Conservation (phyloP, 2,888 invertebrate species). For the Bellardia bayeri region DNA sequence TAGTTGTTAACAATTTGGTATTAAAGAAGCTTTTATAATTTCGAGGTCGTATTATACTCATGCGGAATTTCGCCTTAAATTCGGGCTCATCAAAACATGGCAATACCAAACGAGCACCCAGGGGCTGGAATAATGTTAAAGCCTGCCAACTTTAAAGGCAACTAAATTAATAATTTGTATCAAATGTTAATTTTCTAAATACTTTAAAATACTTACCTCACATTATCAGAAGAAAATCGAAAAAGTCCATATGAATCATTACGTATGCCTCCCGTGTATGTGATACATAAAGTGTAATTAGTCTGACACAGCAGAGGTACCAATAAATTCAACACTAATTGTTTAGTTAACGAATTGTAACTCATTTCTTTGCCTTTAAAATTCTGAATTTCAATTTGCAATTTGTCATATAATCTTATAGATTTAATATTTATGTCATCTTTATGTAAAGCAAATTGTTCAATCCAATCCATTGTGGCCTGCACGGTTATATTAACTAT, state of each 20-base stretch:
- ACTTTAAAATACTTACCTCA: slow-evolving; percentile 72
- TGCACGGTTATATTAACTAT: slow-evolving; percentile 84
- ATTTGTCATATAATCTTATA: slow-evolving; percentile 67
- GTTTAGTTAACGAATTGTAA: slow-evolving; percentile 80
- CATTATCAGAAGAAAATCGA: slow-evolving; percentile 75
- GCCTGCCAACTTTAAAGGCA: slow-evolving; percentile 82
- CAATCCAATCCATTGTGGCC: slow-evolving; percentile 81
- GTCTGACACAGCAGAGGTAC: slow-evolving; percentile 79
- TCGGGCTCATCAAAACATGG: slow-evolving; percentile 92
- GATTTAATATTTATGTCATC: slow-evolving; percentile 75
- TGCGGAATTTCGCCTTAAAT: slow-evolving; percentile 88
- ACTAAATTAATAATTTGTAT: neutral
- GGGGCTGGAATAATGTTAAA: slow-evolving; percentile 88
- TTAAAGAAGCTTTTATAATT: slow-evolving; percentile 80
- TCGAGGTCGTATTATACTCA: slow-evolving; percentile 86
- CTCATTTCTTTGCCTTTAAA: slow-evolving; percentile 63
- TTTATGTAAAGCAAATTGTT: slow-evolving; percentile 85
- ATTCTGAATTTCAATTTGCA: neutral
- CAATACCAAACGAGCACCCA: slow-evolving; percentile 87
- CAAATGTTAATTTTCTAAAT: neutral
- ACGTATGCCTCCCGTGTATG: slow-evolving; percentile 85
- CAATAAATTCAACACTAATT: slow-evolving; percentile 81
- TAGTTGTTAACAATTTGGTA: slow-evolving; percentile 74
- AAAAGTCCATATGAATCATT: slow-evolving; percentile 79
- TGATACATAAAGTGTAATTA: slow-evolving; percentile 84